Conservation (phyloP, 1,140 invertebrate species). For the Ganaspis sp. region DNA sequence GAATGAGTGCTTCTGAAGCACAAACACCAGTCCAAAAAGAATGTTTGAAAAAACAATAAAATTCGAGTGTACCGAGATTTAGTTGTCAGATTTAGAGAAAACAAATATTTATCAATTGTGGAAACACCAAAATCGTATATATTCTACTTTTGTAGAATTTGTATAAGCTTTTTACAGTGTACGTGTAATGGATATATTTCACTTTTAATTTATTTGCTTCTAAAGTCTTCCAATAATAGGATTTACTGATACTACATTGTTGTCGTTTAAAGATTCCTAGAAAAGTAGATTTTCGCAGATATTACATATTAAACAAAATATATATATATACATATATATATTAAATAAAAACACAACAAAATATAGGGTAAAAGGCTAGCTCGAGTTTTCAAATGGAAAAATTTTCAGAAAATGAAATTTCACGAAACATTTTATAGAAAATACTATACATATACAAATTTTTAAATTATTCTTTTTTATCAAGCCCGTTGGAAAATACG, state of each 20-base stretch:
- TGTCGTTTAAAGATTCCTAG: conserved; percentile 7
- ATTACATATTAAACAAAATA: conserved; percentile 44
- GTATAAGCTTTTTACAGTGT: conserved; percentile 23
- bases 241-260: conserved; percentile 31
- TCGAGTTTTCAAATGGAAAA: conserved; percentile 36
- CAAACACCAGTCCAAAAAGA: neutral
- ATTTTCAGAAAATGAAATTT: conserved; percentile 35
- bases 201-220: conserved; percentile 8
- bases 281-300: conserved; percentile 1
- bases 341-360: no score
- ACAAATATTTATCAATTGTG: neutral
- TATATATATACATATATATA: no score
- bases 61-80: neutral
- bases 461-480: conserved; percentile 41
- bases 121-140: neutral
- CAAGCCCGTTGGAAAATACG: neutral
- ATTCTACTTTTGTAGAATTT: conserved; percentile 30
- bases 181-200: conserved; percentile 14
- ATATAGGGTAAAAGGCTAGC: conserved; percentile 19
- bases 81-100: neutral
- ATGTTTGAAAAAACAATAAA: neutral
- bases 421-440: conserved; percentile 44
- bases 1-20: neutral
- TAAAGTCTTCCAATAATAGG: conserved; percentile 3
- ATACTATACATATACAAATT: conserved; percentile 41